A percentile compares a stretch with the other conserved stretches of the same genome.
These are phyloP conservation scores for Hydropsyche betteni DNA, from an alignment of 2,888 invertebrate genomes.

Conservation along the genomic window DNA sequence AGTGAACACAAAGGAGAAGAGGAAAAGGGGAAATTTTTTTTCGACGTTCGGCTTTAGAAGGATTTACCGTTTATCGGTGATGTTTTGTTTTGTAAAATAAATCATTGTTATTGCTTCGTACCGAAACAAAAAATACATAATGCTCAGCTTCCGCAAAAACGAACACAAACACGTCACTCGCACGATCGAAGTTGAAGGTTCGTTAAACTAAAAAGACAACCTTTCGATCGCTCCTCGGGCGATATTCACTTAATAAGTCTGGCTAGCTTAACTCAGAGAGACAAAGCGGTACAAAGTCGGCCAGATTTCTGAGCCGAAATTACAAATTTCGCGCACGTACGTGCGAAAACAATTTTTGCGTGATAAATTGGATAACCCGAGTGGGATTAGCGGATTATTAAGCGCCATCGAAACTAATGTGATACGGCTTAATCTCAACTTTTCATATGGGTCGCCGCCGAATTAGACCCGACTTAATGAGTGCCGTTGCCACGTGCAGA, in stretches of 20 bases:
- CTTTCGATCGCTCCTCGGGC: no score
- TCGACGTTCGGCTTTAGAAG: conserved; percentile 15
- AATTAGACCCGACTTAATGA: conserved; percentile 45
- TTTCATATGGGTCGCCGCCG: conserved; percentile 42
- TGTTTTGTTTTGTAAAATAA: conserved; percentile 40
- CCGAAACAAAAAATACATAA: neutral
- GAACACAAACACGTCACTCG: neutral
- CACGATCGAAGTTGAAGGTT: neutral
- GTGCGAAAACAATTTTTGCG: conserved; percentile 18
- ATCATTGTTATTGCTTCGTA: conserved; percentile 29
- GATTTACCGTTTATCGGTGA: conserved; percentile 41
- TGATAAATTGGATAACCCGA: conserved; percentile 37
- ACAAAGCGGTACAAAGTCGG: neutral
- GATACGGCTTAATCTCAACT: conserved; percentile 44
- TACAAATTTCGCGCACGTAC: conserved; percentile 13
- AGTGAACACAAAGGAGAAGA: conserved; percentile 22
- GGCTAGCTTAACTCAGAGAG: neutral
- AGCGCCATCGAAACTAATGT: conserved; percentile 42
- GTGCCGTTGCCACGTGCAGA: conserved; percentile 42
- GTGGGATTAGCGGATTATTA: conserved; percentile 39
- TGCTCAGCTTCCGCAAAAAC: no score
- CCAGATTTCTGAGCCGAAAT: neutral
- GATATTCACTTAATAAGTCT: no score
- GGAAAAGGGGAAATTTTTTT: conserved; percentile 26
- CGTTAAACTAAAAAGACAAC: no score